Conservation (phyloP, 2,113 vertebrate species). For the Tympanuchus pallidicinctus region DNA sequence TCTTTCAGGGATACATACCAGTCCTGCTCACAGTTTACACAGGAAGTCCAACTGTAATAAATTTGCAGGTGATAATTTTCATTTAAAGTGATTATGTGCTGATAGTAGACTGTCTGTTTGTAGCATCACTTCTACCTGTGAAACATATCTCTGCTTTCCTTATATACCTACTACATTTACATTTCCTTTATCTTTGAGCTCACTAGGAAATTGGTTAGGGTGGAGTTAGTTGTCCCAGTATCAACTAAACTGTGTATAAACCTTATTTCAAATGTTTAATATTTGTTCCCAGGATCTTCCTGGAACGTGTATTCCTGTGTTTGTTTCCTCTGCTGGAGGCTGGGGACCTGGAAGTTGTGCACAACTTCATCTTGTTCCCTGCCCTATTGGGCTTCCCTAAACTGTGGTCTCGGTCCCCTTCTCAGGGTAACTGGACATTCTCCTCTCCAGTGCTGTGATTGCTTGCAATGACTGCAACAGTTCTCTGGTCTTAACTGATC, state of each 20-base stretch:
- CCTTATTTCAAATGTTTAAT: background rate
- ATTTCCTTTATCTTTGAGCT: background rate
- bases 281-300: background rate
- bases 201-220: background rate
- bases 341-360: background rate
- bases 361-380: background rate
- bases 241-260: background rate
- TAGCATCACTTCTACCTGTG: background rate
- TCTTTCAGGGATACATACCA: background rate
- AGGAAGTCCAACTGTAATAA: background rate
- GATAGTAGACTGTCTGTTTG: background rate
- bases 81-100: background rate
- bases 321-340: background rate
- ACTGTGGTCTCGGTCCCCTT: background rate
- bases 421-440: background rate
- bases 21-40: background rate
- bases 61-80: background rate
- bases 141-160: background rate
- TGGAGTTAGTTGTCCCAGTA: background rate
- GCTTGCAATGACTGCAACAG: background rate
- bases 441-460: background rate
- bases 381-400: background rate
- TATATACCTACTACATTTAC: background rate
- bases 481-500: background rate
- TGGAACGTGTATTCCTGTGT: background rate